These are phyloP conservation scores for Mythimna pallens DNA, from an alignment of 2,888 invertebrate genomes.

Conservation along the genomic window DNA sequence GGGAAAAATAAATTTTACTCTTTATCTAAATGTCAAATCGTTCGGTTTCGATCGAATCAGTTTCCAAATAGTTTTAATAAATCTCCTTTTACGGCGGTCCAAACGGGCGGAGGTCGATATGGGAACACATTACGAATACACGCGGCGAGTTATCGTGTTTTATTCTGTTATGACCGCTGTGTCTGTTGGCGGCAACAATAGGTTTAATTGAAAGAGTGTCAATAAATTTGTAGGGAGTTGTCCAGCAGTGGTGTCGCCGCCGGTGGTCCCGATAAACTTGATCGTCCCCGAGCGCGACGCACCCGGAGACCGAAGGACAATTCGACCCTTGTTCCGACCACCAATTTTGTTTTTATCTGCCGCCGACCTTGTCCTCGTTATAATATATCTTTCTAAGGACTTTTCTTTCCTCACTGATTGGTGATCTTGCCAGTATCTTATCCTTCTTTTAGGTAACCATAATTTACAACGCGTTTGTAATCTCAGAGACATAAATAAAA, in stretches of 20 bases:
- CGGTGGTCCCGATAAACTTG: conserved; percentile 87
- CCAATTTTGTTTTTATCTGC: conserved; percentile 86
- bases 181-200: conserved; percentile 86
- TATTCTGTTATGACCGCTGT: conserved; percentile 87
- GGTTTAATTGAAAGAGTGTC: conserved; percentile 91
- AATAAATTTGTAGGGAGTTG: conserved; percentile 88
- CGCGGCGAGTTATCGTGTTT: conserved; percentile 88
- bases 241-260: conserved; percentile 78
- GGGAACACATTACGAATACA: conserved; percentile 85
- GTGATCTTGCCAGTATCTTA: conserved; percentile 77
- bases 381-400: conserved; percentile 82
- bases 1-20: conserved; percentile 90
- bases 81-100: conserved; percentile 89
- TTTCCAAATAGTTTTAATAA: conserved; percentile 91
- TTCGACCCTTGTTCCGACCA: conserved; percentile 80
- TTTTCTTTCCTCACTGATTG: conserved; percentile 76
- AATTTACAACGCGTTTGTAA: conserved; percentile 66
- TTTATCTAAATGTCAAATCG: conserved; percentile 91
- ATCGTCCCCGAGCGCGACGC: conserved; percentile 76
- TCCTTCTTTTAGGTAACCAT: conserved; percentile 59
- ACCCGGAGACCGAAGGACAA: conserved; percentile 76
- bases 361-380: conserved; percentile 85
- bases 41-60: conserved; percentile 90
- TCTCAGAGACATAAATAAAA: conserved; percentile 62
- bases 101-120: conserved; percentile 84